These are phyloP conservation scores for Pristionchus fissidentatus DNA, from an alignment of 2,888 invertebrate species.

Conservation along the genomic window DNA sequence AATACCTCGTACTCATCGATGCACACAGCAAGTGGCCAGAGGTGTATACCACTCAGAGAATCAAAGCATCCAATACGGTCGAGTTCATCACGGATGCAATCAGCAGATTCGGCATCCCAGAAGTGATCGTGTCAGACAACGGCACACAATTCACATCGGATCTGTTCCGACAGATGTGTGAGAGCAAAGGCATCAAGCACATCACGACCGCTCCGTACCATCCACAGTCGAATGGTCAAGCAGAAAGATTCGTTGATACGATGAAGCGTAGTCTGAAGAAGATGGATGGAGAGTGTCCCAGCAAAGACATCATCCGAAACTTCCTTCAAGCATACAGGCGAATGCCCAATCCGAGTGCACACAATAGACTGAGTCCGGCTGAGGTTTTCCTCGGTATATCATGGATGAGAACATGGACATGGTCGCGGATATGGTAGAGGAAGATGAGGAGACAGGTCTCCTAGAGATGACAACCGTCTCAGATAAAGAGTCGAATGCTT, in stretches of 20 bases:
- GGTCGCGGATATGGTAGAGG: background rate
- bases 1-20: slow-evolving; percentile 76
- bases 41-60: slow-evolving; percentile 69
- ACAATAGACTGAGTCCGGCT: slow-evolving; percentile 49
- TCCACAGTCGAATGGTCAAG: too few relatives aligned
- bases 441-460: too few relatives aligned
- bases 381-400: slow-evolving; percentile 54
- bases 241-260: slow-evolving; percentile 62
- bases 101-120: slow-evolving; percentile 53
- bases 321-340: slow-evolving; percentile 52
- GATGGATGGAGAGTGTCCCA: background rate
- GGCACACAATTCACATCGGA: slow-evolving; percentile 67
- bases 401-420: background rate
- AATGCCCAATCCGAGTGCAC: slow-evolving; percentile 48
- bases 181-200: slow-evolving; percentile 59
- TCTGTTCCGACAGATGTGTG: slow-evolving; percentile 65
- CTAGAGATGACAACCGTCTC: background rate
- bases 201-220: slow-evolving; percentile 58
- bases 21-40: slow-evolving; percentile 75
- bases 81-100: background rate
- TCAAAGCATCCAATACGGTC: background rate
- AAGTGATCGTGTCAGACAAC: too few relatives aligned
- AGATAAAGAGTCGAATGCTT: background rate
- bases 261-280: slow-evolving; percentile 56
- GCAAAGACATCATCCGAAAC: slow-evolving; percentile 37